Evolutionary conservation across 2,113 vertebrate genomes (phyloP).

Genomic region (Girardinichthys multiradiatus): DNA sequence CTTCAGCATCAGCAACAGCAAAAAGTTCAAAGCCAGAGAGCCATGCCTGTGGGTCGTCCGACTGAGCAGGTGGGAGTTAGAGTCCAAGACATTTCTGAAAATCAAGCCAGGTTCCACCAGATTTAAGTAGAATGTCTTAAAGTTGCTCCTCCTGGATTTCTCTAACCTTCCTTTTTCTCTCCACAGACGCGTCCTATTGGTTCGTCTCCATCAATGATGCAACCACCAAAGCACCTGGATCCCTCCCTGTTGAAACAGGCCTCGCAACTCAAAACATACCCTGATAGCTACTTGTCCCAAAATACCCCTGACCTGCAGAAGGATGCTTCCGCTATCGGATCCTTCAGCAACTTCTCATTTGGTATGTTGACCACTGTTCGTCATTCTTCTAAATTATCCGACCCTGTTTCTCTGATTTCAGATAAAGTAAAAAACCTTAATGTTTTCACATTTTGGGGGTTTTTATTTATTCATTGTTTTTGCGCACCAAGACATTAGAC

Average conservation of each 20-base stretch:
- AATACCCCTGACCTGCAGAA: slow-evolving; percentile 91
- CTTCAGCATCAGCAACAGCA: slow-evolving; percentile 95
- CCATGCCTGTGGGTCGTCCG: slow-evolving; percentile 87
- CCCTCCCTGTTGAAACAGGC: slow-evolving; percentile 91
- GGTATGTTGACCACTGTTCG: slow-evolving; percentile 74
- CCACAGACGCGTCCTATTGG: slow-evolving; percentile 88
- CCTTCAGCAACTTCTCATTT: slow-evolving; percentile 95
- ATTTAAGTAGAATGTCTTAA: neutral
- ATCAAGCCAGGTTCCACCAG: too few relatives aligned
- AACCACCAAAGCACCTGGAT: slow-evolving; percentile 91
- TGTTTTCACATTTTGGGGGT: slow-evolving; percentile 67
- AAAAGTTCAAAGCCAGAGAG: slow-evolving; percentile 90
- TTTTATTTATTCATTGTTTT: too few relatives aligned
- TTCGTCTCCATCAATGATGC: slow-evolving; percentile 93
- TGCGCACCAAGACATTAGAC: slow-evolving; percentile 37
- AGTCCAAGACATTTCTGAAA: neutral
- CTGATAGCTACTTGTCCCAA: slow-evolving; percentile 91
- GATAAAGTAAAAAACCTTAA: slow-evolving; percentile 68
- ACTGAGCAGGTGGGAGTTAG: slow-evolving; percentile 86
- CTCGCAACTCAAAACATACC: slow-evolving; percentile 89
- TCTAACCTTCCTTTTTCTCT: neutral
- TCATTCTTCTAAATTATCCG: neutral
- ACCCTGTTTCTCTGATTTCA: too few relatives aligned
- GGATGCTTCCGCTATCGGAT: slow-evolving; percentile 86
- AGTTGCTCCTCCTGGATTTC: neutral